Conservation (phyloP, 2,113 vertebrate genomes). For the Petroica traversi region DNA sequence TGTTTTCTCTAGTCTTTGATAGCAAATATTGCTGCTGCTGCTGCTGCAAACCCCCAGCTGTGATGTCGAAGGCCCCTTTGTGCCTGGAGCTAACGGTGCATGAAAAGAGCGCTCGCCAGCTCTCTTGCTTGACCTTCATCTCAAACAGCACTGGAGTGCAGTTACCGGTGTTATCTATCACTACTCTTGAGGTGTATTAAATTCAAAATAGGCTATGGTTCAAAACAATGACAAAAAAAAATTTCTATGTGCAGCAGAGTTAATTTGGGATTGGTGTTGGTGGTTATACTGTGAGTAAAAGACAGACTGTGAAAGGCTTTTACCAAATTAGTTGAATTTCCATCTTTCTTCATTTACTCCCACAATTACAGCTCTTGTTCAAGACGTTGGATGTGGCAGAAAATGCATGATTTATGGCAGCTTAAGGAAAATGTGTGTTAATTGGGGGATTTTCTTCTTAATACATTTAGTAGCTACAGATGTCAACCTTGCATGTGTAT, state of each 20-base stretch:
- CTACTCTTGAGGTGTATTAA: not conserved
- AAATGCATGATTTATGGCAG: not conserved
- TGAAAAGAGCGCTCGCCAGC: conserved; percentile 30
- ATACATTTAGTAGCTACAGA: not conserved
- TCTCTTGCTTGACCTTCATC: conserved; percentile 56
- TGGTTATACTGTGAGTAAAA: not conserved
- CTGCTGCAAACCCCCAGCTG: conserved; percentile 35
- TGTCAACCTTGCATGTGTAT: not conserved
- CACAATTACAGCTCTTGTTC: conserved; percentile 5
- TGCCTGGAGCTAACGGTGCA: conserved; percentile 58
- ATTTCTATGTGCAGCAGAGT: not conserved
- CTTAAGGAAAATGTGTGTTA: not conserved
- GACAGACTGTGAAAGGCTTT: not conserved
- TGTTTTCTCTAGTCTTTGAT: not conserved
- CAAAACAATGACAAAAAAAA: not conserved
- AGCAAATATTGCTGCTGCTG: conserved; percentile 17
- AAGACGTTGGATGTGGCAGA: not conserved
- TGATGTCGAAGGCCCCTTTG: conserved; percentile 43
- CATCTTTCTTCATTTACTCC: conserved; percentile 7
- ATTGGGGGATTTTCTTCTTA: not conserved
- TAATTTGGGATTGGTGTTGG: not conserved
- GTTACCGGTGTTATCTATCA: conserved; percentile 2
- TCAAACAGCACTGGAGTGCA: conserved; percentile 7
- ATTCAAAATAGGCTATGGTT: not conserved
- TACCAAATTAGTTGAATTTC: not conserved